Evolutionary conservation across 2,797 vertebrate species (phyloP), one percentile per base, ranked within the genome.

Genomic region (Pelodytes ibericus): DNA sequence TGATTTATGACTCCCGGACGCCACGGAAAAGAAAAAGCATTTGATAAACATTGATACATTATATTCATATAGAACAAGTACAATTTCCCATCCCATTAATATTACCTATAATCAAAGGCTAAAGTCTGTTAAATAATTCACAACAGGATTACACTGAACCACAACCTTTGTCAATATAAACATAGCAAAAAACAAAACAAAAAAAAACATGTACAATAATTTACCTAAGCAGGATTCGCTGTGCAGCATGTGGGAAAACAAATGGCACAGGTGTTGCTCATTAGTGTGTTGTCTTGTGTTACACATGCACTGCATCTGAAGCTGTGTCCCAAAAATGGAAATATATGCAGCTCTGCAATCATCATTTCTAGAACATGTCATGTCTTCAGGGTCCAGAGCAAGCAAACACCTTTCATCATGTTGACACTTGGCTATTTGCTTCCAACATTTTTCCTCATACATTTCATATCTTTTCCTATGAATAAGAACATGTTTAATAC

Each of bases 291-390:
- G 62, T 8, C 88, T 1, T 18, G 85, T 80, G 62, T 85, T 82
- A 75, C 96, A 98, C 7, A 89, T 89, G 67, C 96, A 98, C 0
- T 90, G 90, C 3, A 80, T 57, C 16, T 91, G 95, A 61, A 97
- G 93, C 13, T 85, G 3, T 0, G 94, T 95, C 39, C 95, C 96
- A 72, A 95, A 82, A 39, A 77, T 95, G 39, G 83, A 88, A 6
- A 95, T 26, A 53, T 93, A 95, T 51, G 96, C 93, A 13, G 33
- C 85, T 87, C 80, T 93, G 87, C 96, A 99, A 25, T 89, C 91
- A 16, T 84, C 0, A 0, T 85, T 88, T 61, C 82, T 86, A 8
- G 91, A 92, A 30, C 91, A 93, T 27, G 90, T 87, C 36, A 92
- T 47, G 9, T 89, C 87, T 6, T 81, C 88, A 29, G 71, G 68